Evolutionary conservation across 2,797 vertebrate genomes (phyloP).

Genomic region (Xerus rutilus): DNA sequence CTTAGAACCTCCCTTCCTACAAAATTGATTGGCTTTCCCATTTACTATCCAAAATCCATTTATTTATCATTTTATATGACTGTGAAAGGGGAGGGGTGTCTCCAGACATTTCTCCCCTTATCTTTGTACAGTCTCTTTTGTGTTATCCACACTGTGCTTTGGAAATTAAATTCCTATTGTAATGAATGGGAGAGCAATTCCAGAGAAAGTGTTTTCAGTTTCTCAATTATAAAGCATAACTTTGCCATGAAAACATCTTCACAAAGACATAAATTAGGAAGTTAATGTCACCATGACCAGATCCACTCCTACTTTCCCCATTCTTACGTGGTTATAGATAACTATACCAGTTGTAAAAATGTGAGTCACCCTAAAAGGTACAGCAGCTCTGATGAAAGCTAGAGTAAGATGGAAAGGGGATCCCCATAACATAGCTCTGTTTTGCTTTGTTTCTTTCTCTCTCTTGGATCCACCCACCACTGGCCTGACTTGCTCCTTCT

Average conservation of each 20-base stretch:
- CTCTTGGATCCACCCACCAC: not conserved
- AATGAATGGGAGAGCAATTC: constrained; percentile 9
- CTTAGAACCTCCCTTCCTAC: not conserved
- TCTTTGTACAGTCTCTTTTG: not conserved
- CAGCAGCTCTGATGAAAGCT: not conserved
- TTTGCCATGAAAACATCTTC: constrained; percentile 55
- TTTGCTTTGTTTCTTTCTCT: not conserved
- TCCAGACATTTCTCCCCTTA: not conserved
- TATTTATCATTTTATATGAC: constrained; percentile 33
- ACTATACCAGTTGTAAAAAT: constrained; percentile 50
- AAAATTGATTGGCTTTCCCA: not conserved
- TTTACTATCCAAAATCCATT: constrained; percentile 11
- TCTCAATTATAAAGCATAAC: constrained; percentile 54
- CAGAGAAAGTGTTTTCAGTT: constrained; percentile 36
- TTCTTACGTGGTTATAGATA: constrained; percentile 20
- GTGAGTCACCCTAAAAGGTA: constrained; percentile 44
- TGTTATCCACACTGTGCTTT: not conserved
- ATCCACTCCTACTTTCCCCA: not conserved
- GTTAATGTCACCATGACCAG: constrained; percentile 70
- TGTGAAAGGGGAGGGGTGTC: not conserved
- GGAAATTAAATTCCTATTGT: not conserved
- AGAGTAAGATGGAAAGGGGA: not conserved
- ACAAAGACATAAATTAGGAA: constrained; percentile 63
- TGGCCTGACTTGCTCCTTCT: not conserved
- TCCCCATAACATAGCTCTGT: not conserved